Conservation (phyloP, 92 coral and sea anemone species). For the Porites lobata region DNA sequence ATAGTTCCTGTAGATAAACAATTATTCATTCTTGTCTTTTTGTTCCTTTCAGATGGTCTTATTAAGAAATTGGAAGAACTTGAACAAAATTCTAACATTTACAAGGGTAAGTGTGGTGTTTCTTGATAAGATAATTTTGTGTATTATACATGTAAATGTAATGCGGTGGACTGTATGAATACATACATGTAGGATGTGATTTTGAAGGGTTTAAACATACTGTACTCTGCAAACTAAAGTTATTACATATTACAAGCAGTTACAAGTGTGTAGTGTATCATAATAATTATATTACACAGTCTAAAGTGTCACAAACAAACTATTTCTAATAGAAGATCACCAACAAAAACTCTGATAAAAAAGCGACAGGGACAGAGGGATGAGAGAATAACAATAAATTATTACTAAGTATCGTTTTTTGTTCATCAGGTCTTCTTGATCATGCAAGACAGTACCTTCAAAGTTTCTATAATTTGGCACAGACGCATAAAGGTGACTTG, state of each 20-base stretch:
- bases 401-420: background rate
- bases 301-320: no score
- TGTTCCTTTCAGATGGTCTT: slow-evolving; percentile 83
- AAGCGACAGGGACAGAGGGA: no score
- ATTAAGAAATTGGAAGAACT: slow-evolving; percentile 96
- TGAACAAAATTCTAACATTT: slow-evolving; percentile 92
- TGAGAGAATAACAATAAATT: background rate
- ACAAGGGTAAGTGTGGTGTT: slow-evolving; percentile 76
- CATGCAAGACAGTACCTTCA: slow-evolving; percentile 97
- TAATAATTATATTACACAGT: no score
- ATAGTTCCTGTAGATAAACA: background rate
- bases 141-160: background rate
- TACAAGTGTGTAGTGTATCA: no score
- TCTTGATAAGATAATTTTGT: background rate
- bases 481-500: slow-evolving; percentile 89
- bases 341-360: no score
- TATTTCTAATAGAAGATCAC: no score
- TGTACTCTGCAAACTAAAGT: no score
- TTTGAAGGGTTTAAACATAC: no score
- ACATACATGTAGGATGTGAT: no score
- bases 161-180: no score
- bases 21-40: background rate
- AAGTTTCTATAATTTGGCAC: slow-evolving; percentile 95
- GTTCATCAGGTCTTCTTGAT: slow-evolving; percentile 86
- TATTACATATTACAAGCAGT: no score